These are phyloP conservation scores for Nephrotoma flavescens DNA, from an alignment of 2,888 invertebrate species.

Conservation along the genomic window DNA sequence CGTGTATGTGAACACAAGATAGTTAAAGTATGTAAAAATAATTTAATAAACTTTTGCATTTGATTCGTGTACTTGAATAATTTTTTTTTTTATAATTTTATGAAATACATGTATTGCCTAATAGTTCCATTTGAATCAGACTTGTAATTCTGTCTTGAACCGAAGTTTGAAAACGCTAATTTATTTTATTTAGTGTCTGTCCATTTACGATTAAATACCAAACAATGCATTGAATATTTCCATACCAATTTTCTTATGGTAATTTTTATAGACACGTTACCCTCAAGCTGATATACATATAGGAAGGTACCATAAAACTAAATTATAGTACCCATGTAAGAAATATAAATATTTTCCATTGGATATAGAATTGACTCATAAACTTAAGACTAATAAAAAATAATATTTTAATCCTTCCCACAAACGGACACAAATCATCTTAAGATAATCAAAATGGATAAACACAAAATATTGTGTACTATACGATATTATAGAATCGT, in stretches of 20 bases:
- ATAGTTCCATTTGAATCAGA: too few species aligned
- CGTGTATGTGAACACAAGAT: too few species aligned
- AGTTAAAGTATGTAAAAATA: too few species aligned
- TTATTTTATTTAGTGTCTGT: too few species aligned
- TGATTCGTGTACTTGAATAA: too few species aligned
- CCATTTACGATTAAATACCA: too few species aligned
- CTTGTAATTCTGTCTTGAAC: too few species aligned
- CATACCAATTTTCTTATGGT: neutral
- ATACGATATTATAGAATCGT: neutral
- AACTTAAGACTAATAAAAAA: neutral
- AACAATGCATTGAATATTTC: neutral
- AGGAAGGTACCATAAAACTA: neutral
- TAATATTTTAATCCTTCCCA: neutral
- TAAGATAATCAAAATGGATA: neutral
- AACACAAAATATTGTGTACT: neutral
- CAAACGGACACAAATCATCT: neutral
- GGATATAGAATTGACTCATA: neutral
- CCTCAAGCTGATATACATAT: neutral
- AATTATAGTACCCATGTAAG: neutral
- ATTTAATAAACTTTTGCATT: too few species aligned
- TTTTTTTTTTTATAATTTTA: too few species aligned
- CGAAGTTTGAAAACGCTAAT: too few species aligned
- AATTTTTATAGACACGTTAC: neutral
- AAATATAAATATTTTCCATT: neutral
- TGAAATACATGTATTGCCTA: too few species aligned